A percentile compares a stretch with the other conserved stretches of the same genome.
phyloP scores from a whole-genome alignment of 2,113 vertebrate species.

The Oreochromis tanganicae region DNA sequence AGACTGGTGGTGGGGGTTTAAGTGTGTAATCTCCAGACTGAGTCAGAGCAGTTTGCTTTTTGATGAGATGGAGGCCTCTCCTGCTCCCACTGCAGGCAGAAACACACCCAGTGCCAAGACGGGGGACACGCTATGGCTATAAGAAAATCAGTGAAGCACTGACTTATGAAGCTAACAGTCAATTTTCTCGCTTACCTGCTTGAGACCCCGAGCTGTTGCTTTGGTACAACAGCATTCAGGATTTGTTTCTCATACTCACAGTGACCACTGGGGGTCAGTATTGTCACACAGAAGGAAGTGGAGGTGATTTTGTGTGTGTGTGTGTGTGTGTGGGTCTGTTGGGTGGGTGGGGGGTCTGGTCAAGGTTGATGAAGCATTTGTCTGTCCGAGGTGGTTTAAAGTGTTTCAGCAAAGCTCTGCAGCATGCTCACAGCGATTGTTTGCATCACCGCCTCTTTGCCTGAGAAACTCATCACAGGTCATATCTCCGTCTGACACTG shows the following conservation, averaged over 20 bases:
- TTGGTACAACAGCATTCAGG: not conserved
- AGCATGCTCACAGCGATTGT: not conserved
- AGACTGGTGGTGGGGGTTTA: not conserved
- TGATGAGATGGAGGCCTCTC: not conserved
- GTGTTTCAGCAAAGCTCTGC: not conserved
- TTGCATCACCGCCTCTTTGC: not conserved
- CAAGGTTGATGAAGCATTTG: slow-evolving; percentile 47
- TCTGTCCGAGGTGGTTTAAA: slow-evolving; percentile 8
- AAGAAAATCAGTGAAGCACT: slow-evolving; percentile 21
- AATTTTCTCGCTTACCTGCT: slow-evolving; percentile 12
- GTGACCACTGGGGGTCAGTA: slow-evolving; percentile 41
- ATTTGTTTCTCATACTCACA: not conserved
- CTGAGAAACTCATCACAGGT: not conserved
- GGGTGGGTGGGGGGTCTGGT: not conserved
- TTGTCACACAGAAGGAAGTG: slow-evolving; percentile 2
- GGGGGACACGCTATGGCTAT: slow-evolving; percentile 28
- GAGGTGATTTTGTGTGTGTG: not conserved
- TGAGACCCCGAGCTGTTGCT: not conserved
- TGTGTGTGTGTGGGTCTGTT: not conserved
- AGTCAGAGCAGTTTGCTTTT: not conserved
- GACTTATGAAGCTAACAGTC: slow-evolving; percentile 60
- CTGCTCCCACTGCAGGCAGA: not conserved
- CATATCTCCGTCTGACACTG: not conserved
- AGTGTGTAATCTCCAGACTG: not conserved
- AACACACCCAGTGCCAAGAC: not conserved